Evolutionary conservation across 2,113 vertebrate genomes (phyloP), one percentile per base, ranked within the genome.

Genomic region (Calidris pygmaea): DNA sequence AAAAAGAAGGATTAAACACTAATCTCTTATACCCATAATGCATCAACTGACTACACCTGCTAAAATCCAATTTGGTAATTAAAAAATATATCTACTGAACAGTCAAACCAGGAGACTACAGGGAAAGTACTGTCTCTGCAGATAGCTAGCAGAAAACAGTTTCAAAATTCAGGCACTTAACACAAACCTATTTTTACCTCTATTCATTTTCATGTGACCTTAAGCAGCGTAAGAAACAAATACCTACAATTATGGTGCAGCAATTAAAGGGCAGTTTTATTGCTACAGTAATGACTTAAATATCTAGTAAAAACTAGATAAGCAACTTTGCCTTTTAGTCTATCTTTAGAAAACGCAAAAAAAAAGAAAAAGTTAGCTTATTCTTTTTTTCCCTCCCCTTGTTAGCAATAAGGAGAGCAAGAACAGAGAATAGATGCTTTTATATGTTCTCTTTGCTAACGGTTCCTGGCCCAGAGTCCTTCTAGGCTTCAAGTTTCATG

Each of bases 61-160:
- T 96, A 95, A 95, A 96, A 97, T 96, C 88, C 90, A 96, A 93
- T 95, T 94, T 95, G 72, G 91, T 95, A 96, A 96, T 97, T 96
- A 97, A 97, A 96, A 93, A 94, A 91, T 87, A 22, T 79, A 92
- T 89, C 96, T 85, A 47, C 84, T 75, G 66, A 94, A 88, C 43
- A 86, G 79, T 48, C 62, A 93, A 77, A 88, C 37, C 39, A 66
- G 20, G 35, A 90, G 74, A 90, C 71, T 87, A 89, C 88, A 89
- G 53, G 45, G 56, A 84, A 95, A 79, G 83, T n/a, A 82, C 43
- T 63, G 75, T 78, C 80, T 88, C 85, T 91, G 62, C n/a, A 84
- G 79, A 95, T 6, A 86, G 78, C 70, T 72, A 75, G 72, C 65
- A 90, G 83, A 88, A 94, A 82, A 74, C 10, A 30, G 37, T 63